These are phyloP conservation scores for Neoaliturus tenellus DNA, from an alignment of 2,888 invertebrate species.

Conservation along the genomic window DNA sequence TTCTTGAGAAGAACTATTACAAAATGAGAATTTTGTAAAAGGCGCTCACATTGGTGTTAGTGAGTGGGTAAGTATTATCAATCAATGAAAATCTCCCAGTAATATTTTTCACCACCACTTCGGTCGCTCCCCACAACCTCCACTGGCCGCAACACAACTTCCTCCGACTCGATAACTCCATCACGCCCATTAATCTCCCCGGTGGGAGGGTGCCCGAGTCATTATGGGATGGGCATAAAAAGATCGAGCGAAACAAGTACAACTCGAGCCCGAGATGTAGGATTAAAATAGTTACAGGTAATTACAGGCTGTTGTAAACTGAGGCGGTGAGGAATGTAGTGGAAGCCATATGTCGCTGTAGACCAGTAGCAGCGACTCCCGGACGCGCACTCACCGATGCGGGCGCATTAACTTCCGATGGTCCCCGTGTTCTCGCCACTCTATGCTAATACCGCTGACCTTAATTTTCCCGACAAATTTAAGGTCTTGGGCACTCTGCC, in stretches of 20 bases:
- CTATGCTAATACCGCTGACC: constrained; percentile 46
- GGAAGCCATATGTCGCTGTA: constrained; percentile 40
- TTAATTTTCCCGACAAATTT: constrained; percentile 51
- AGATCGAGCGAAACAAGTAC: constrained; percentile 38
- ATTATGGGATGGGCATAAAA: constrained; percentile 32
- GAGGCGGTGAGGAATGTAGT: constrained; percentile 9
- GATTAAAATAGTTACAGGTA: constrained; percentile 47
- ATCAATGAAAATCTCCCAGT: too few species aligned
- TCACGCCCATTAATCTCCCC: background rate
- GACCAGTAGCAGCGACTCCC: constrained; percentile 15
- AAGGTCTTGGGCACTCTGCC: constrained; percentile 43
- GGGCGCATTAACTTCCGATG: constrained; percentile 40
- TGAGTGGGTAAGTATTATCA: too few species aligned
- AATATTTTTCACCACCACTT: background rate
- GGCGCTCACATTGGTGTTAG: too few species aligned
- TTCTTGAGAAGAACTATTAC: too few species aligned
- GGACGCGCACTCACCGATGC: constrained; percentile 29
- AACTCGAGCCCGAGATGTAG: constrained; percentile 35
- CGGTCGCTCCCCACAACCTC: background rate
- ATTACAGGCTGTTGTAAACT: constrained; percentile 35
- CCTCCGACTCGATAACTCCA: constrained; percentile 14
- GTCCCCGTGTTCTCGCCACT: background rate
- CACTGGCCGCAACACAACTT: background rate
- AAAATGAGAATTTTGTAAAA: too few species aligned
- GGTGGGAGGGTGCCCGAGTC: constrained; percentile 15